Conservation (phyloP, 2,113 vertebrate genomes). For the Agapornis roseicollis region DNA sequence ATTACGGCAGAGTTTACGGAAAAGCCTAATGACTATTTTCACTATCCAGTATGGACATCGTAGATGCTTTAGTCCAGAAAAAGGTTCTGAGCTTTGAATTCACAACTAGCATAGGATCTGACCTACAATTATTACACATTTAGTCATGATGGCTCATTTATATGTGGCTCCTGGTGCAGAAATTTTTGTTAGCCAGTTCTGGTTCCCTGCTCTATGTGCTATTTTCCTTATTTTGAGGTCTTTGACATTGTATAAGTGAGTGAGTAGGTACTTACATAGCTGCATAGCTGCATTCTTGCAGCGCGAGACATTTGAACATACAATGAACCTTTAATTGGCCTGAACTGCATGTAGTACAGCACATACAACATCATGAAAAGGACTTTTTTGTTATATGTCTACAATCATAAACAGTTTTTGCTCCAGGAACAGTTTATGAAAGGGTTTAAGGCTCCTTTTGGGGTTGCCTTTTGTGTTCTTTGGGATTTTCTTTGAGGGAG, state of each 20-base stretch:
- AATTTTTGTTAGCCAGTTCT: neutral
- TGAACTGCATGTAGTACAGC: neutral
- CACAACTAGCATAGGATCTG: neutral
- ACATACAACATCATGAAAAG: neutral
- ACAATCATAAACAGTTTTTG: neutral
- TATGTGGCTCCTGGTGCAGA: neutral
- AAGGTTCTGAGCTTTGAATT: neutral
- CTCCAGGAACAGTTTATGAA: neutral
- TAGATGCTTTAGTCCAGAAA: neutral
- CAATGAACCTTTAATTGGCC: neutral
- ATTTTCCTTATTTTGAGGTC: neutral
- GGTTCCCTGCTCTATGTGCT: neutral
- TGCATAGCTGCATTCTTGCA: neutral
- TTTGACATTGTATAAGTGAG: neutral
- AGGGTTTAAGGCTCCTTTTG: neutral
- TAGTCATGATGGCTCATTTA: accelerated
- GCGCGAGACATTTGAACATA: neutral
- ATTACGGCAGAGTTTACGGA: neutral
- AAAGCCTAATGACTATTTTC: neutral
- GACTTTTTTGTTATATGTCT: neutral
- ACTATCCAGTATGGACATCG: accelerated
- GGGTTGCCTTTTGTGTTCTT: neutral
- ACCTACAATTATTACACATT: neutral
- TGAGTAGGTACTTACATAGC: neutral
- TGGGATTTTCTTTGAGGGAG: neutral